Conservation (phyloP, 2,888 invertebrate genomes). For the Macaria liturata region DNA sequence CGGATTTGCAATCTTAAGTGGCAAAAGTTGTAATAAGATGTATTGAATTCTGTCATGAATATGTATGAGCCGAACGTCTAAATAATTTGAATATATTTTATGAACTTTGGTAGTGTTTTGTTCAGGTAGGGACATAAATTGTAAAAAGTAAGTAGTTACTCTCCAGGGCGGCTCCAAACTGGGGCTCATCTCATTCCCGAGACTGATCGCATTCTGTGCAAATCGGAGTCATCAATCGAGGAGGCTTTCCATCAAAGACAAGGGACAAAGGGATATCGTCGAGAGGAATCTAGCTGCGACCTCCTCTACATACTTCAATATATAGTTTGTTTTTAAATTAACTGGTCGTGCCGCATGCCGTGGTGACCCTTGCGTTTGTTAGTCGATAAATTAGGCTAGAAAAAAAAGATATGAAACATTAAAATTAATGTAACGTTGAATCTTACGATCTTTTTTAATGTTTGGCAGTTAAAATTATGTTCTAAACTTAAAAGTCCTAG, state of each 20-base stretch:
- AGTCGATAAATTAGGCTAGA: too few relatives aligned
- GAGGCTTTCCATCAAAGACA: constrained; percentile 74
- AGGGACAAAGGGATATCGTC: constrained; percentile 67
- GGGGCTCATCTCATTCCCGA: constrained; percentile 65
- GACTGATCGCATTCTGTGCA: constrained; percentile 58
- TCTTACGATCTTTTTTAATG: too few relatives aligned
- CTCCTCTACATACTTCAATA: too few relatives aligned
- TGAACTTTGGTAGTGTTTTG: not conserved
- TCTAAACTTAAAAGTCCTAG: too few relatives aligned
- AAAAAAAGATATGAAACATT: too few relatives aligned
- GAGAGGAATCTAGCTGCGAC: constrained; percentile 47
- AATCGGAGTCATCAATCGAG: constrained; percentile 76
- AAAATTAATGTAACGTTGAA: too few relatives aligned
- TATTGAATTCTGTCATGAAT: constrained; percentile 6
- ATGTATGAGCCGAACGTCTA: not conserved
- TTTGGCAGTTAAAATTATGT: too few relatives aligned
- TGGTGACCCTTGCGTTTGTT: too few relatives aligned
- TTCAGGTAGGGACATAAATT: constrained; percentile 38
- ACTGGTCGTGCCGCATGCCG: too few relatives aligned
- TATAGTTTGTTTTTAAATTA: too few relatives aligned
- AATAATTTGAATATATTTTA: too few relatives aligned
- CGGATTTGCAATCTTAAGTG: constrained; percentile 18
- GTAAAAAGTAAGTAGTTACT: constrained; percentile 39
- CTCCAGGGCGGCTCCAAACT: constrained; percentile 46
- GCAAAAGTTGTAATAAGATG: constrained; percentile 20